Evolutionary conservation across 2,797 vertebrate genomes (phyloP), one percentile per base, ranked within the genome.

Genomic region (Sebastes oblongus): DNA sequence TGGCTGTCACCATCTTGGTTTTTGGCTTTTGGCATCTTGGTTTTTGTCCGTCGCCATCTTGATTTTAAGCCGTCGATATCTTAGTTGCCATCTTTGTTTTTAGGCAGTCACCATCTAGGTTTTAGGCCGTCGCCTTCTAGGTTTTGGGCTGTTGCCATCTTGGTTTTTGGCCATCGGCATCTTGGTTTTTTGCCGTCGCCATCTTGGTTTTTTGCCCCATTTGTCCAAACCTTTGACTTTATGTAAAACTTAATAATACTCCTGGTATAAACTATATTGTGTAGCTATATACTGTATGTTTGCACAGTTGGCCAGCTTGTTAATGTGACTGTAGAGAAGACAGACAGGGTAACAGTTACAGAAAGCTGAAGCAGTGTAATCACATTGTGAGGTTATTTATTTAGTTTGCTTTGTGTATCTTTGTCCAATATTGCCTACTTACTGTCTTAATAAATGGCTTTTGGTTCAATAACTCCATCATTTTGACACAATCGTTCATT

Each of bases 401-500:
- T 76, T 4, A 52, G 9, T 54, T 73, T 30, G 10, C 52, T 58
- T 65, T 65, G 8, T 30, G 18, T 60, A 8, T 80, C 5, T 1
- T 6, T 24, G 72, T 46, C 27, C 25, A 55, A 65, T 56, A 34
- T 12, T 68, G 56, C 39, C 42, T 12, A 34, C n/a, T 56, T 62
- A 20, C 22, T 16, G 32, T 32, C 34, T 67, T 71, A 59, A 80
- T 36, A 62, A 77, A 80, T 20, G 62, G 10, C 58, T 64, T 34
- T 68, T 32, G 80, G 56, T 70, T 80, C 29, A 6, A 27, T 32
- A 65, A 39, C 50, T 12, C 25, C 8, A 6, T 66, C n/a, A 71
- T 64, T 69, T 30, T 62, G 61, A 75, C 52, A 58, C 46, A 69
- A 74, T 66, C 20, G 69, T 66, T 68, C 74, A 62, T 34, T 79